Percentiles rank a stretch among this genome's conserved stretches.
phyloP scores from a whole-genome alignment of 1,140 invertebrate species.

The Nomia melanderi region DNA sequence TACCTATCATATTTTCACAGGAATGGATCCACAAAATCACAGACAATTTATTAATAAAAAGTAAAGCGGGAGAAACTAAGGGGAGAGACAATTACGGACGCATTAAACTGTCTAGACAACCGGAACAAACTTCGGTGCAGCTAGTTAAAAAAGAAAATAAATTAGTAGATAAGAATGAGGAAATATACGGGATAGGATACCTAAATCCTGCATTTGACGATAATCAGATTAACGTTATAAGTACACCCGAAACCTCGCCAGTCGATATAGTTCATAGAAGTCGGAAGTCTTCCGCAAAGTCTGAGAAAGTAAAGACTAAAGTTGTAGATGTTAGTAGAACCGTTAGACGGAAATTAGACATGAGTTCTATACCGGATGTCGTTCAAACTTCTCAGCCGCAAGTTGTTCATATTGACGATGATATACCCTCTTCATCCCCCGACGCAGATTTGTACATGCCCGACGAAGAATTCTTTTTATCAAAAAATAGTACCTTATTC shows the following conservation, averaged over 20 bases:
- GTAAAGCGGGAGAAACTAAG: constrained; percentile 65
- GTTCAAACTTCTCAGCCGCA: constrained; percentile 73
- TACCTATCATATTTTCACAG: constrained; percentile 77
- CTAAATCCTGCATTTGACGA: constrained; percentile 78
- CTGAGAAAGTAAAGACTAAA: constrained; percentile 61
- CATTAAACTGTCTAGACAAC: constrained; percentile 53
- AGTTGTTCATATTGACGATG: constrained; percentile 51
- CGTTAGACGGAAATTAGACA: constrained; percentile 72
- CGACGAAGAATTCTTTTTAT: constrained; percentile 81
- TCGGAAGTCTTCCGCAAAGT: constrained; percentile 68
- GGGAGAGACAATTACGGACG: constrained; percentile 75
- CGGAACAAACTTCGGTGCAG: constrained; percentile 51
- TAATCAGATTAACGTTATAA: constrained; percentile 57
- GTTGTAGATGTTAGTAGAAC: constrained; percentile 72
- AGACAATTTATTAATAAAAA: constrained; percentile 76
- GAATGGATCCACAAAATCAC: constrained; percentile 77
- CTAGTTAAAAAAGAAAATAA: constrained; percentile 61
- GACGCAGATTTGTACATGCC: constrained; percentile 45
- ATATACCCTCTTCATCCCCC: constrained; percentile 51
- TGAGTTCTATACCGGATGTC: constrained; percentile 73
- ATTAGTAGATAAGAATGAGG: constrained; percentile 63
- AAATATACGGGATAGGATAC: constrained; percentile 75
- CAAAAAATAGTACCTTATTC: constrained; percentile 86
- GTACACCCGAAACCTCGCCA: constrained; percentile 67
- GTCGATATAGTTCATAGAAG: constrained; percentile 63